These are phyloP conservation scores for Etheostoma cragini DNA, from an alignment of 2,113 vertebrate species.

Conservation along the genomic window DNA sequence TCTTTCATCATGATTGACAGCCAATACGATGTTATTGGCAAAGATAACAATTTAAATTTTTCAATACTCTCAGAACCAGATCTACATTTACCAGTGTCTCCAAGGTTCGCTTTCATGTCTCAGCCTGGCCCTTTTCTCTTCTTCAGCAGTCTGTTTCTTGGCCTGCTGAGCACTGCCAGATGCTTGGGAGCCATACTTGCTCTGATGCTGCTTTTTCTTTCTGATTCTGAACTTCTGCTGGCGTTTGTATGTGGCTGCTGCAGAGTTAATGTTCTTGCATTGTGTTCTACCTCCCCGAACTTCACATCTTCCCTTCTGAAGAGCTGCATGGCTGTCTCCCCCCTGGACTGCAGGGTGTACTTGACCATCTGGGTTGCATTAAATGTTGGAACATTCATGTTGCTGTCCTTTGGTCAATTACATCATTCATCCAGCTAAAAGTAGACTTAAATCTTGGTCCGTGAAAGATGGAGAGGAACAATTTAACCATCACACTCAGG, in stretches of 20 bases:
- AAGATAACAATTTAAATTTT: too few species aligned
- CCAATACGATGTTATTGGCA: too few species aligned
- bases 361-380: neutral
- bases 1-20: too few species aligned
- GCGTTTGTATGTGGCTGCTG: neutral
- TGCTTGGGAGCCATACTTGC: too few species aligned
- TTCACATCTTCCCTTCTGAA: neutral
- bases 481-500: neutral
- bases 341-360: neutral
- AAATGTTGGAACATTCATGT: neutral
- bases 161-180: too few species aligned
- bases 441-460: neutral
- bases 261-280: neutral
- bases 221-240: too few species aligned
- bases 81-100: too few species aligned
- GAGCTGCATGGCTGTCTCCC: neutral
- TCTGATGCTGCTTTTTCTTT: too few species aligned
- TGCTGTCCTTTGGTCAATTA: neutral
- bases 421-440: neutral
- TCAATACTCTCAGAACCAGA: too few species aligned
- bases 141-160: too few species aligned
- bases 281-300: neutral
- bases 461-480: neutral
- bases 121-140: too few species aligned
- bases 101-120: too few species aligned